Percentiles rank a stretch among this genome's conserved stretches.
These are phyloP conservation scores for Platyscapa corneri DNA, from an alignment of 1,140 invertebrate genomes.

Conservation along the genomic window DNA sequence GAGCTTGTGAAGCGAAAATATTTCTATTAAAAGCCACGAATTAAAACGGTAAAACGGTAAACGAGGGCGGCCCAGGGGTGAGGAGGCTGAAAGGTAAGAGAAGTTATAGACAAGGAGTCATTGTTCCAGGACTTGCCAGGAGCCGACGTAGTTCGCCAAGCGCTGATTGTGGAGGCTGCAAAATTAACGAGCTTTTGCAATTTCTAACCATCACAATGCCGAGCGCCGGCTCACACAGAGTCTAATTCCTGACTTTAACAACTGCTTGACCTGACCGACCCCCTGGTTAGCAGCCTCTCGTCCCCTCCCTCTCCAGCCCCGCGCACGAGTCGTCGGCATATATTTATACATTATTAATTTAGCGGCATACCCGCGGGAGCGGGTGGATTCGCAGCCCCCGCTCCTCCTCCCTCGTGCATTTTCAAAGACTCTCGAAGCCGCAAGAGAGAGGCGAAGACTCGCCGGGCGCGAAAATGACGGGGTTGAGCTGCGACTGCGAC, in stretches of 20 bases:
- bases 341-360: slow-evolving; percentile 49
- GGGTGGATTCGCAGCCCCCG: neutral
- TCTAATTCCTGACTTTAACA: slow-evolving; percentile 29
- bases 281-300: neutral
- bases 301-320: neutral
- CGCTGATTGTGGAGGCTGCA: slow-evolving; percentile 25
- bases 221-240: slow-evolving; percentile 8
- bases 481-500: no score
- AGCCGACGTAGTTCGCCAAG: neutral
- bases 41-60: neutral
- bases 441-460: neutral
- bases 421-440: neutral
- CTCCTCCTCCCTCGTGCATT: slow-evolving; percentile 29
- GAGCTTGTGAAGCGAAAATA: neutral
- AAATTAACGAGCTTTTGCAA: slow-evolving; percentile 43
- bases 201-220: slow-evolving; percentile 37
- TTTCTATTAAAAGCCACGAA: neutral
- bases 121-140: neutral
- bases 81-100: neutral
- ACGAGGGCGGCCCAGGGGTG: neutral
- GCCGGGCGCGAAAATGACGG: neutral
- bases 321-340: slow-evolving; percentile 8
- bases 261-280: slow-evolving; percentile 8
- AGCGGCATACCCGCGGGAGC: slow-evolving; percentile 35
- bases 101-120: neutral